A percentile compares a stretch with the other conserved stretches of the same genome.
Conservation (phyloP, 2,113 vertebrate genomes). For the Cyanoramphus novaezelandiae region DNA sequence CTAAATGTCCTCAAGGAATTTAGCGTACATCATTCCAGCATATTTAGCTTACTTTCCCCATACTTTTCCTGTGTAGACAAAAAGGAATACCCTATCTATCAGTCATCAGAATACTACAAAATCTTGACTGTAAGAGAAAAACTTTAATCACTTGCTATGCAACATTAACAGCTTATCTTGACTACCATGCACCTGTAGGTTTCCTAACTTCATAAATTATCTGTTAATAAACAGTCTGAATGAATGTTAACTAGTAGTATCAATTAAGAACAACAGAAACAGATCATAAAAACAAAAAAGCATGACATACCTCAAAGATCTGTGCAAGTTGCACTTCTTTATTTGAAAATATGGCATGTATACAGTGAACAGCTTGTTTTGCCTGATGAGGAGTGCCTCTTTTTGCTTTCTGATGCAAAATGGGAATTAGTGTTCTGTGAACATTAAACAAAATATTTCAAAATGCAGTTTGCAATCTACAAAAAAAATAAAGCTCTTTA, state of each 20-base stretch:
- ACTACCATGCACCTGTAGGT: background rate
- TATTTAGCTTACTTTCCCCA: background rate
- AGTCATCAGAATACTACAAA: background rate
- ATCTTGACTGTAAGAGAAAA: background rate
- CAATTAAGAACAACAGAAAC: background rate
- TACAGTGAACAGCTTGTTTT: conserved; percentile 98
- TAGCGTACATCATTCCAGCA: background rate
- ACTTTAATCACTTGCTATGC: background rate
- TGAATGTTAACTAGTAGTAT: background rate
- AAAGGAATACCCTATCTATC: background rate
- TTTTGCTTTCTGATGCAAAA: conserved; percentile 98
- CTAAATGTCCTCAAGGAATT: background rate
- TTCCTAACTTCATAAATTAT: background rate
- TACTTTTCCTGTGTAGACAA: background rate
- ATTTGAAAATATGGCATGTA: conserved; percentile 98
- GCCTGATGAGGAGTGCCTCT: conserved; percentile 98
- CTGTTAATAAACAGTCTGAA: background rate
- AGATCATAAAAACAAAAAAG: background rate
- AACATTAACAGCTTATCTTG: background rate
- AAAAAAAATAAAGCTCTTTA: background rate
- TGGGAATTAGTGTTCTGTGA: conserved; percentile 93
- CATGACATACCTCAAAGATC: conserved; percentile 91
- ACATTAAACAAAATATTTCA: conserved; percentile 46
- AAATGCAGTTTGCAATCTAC: background rate
- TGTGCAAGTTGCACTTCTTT: conserved; percentile 98